Evolutionary conservation across 2,797 vertebrate species (phyloP).

Genomic region (Schizothorax lantsangensis): DNA sequence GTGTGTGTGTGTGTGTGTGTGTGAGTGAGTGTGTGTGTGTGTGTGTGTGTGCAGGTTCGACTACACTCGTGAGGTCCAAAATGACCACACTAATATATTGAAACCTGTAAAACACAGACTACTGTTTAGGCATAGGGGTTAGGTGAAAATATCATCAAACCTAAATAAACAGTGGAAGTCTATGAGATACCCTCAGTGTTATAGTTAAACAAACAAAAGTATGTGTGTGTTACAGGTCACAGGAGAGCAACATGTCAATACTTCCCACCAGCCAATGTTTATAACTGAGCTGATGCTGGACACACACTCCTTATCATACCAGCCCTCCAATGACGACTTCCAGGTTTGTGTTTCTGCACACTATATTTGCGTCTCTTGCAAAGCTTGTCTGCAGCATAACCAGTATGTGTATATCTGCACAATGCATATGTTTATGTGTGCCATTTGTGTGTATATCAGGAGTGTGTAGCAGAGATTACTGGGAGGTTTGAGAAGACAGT

Average conservation of each 20-base stretch:
- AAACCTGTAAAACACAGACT: background rate
- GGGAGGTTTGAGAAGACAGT: slow-evolving; percentile 76
- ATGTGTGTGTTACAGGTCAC: slow-evolving; percentile 41
- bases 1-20: too few species aligned
- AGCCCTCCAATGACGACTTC: slow-evolving; percentile 81
- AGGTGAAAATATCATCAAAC: background rate
- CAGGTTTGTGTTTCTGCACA: slow-evolving; percentile 73
- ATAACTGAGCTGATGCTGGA: slow-evolving; percentile 82
- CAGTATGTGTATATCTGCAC: slow-evolving; percentile 11
- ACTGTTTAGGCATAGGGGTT: background rate
- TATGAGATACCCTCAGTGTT: background rate
- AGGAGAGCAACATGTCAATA: slow-evolving; percentile 67
- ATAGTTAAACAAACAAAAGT: background rate
- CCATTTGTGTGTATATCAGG: slow-evolving; percentile 68
- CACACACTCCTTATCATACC: slow-evolving; percentile 74
- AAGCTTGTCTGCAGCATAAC: background rate
- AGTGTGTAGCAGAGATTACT: slow-evolving; percentile 75
- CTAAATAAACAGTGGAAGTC: background rate
- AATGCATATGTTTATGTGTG: background rate
- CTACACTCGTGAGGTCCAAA: background rate
- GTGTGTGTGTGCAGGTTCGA: background rate
- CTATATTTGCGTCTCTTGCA: background rate
- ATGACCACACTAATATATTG: background rate
- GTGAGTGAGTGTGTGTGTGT: background rate
- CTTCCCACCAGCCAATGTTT: slow-evolving; percentile 77